Base-by-base conservation (phyloP, 2,888 invertebrate species). In the Troides aeacus region DNA sequence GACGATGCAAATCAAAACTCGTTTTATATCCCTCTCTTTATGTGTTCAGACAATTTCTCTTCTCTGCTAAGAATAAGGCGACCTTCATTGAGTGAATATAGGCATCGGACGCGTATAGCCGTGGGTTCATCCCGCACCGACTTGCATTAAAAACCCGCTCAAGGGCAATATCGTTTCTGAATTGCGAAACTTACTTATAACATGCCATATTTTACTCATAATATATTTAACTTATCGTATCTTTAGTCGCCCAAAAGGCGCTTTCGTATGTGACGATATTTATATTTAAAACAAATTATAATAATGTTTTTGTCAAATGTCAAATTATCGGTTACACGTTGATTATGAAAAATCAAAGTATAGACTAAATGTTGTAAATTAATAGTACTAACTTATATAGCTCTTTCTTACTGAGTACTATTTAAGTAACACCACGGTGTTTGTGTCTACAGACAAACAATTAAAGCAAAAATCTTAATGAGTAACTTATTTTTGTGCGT, bases 201-300 rank as follows among this genome's bases (percentile, higher is more conserved):
- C 82, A 80, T 81, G 82, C 79, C 81, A 83, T 87, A 86, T 84
- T 85, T 88, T 87, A 85, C 73, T 75, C 75, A 80, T 79, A 83
- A 87, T 87, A 86, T 84, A 83, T 87, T 84, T 82, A 77, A 83
- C 79, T 80, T 80, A 81, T 78, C 76, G 71, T 78, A 77, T 78
- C 74, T 79, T 80, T 77, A 81, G 82, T 84, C 76, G 77, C 79
- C 82, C 81, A 81, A 82, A 83, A 82, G 83, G 80, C 78, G 81
- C 78, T 74, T 74, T 30, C 30, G 3, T 30, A 30, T 30, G 30
- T 30, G 3, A 30, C 5, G 30, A 30, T 30, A 30, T 30, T 30
- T 69, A 7, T 39, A 39, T 39, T 10, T 10, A 39, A 39, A 39
- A 10, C 7, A 39, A 39, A 39, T 39, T 30, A 30, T 30, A 30